phyloP scores from a whole-genome alignment of 2,113 vertebrate genomes.

The Rutilus rutilus region DNA sequence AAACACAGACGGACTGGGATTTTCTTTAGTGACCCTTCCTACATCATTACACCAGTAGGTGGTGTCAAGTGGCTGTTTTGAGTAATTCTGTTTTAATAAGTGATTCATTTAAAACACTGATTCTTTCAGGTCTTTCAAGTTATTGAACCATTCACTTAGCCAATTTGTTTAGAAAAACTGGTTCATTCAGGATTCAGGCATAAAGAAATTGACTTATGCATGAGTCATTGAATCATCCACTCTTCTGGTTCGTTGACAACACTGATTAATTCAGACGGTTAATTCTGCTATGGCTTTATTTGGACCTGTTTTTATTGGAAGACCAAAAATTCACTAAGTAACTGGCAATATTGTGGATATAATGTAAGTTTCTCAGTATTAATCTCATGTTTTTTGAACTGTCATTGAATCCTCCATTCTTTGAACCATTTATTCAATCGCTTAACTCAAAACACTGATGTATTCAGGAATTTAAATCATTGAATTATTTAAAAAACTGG shows the following conservation, averaged over 20 bases:
- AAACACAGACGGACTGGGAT: too few relatives aligned
- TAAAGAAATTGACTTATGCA: neutral
- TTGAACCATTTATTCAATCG: too few relatives aligned
- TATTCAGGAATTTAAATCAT: neutral
- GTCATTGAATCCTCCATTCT: too few relatives aligned
- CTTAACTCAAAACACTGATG: too few relatives aligned
- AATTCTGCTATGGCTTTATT: neutral
- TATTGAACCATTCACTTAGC: neutral
- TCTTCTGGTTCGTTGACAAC: neutral
- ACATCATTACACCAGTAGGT: neutral
- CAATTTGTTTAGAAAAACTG: neutral
- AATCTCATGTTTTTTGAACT: too few relatives aligned
- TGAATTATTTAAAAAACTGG: neutral
- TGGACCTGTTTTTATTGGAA: neutral
- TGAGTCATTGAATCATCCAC: neutral
- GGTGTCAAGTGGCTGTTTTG: neutral
- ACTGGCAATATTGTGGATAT: neutral
- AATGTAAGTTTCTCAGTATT: neutral
- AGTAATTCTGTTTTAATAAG: neutral
- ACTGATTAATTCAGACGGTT: neutral
- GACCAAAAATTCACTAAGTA: neutral
- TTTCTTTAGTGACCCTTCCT: neutral
- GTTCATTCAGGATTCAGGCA: neutral
- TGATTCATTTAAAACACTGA: neutral
- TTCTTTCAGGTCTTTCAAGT: neutral